A percentile compares a stretch with the other conserved stretches of the same genome.
phyloP scores from a whole-genome alignment of 53 echinoderm and acorn worm species.

The Mesocentrotus franciscanus region DNA sequence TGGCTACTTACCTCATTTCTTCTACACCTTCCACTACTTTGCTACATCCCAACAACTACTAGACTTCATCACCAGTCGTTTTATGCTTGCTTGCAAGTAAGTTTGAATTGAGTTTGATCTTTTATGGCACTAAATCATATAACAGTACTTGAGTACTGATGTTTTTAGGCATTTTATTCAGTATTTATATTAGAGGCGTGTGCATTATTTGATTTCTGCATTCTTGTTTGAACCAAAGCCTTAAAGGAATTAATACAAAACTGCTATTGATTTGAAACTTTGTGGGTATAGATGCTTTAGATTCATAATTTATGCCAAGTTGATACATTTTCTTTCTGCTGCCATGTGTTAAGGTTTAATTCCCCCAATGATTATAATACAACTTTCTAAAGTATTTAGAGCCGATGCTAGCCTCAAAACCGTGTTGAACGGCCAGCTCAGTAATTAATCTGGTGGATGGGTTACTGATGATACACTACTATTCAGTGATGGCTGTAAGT shows the following conservation, averaged over 20 bases:
- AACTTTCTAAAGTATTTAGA: not conserved
- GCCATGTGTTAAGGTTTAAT: not conserved
- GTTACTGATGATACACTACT: too few species aligned
- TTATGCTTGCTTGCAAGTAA: slow-evolving; percentile 75
- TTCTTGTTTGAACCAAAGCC: too few species aligned
- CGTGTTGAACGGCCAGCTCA: not conserved
- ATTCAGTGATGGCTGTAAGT: too few species aligned
- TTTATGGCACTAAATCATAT: not conserved
- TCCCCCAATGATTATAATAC: not conserved
- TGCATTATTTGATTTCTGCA: not conserved
- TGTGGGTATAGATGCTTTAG: too few species aligned
- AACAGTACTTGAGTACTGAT: not conserved
- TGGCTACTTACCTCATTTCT: slow-evolving; percentile 93
- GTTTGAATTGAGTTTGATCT: not conserved
- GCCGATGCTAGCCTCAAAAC: not conserved
- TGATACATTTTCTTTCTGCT: not conserved
- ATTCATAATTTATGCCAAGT: too few species aligned
- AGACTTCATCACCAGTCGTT: slow-evolving; percentile 80
- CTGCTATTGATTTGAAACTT: too few species aligned
- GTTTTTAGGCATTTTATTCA: not conserved
- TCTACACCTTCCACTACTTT: slow-evolving; percentile 94
- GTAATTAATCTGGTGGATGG: too few species aligned
- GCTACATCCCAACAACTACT: slow-evolving; percentile 79
- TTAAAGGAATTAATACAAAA: too few species aligned
- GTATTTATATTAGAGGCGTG: not conserved